Conservation (phyloP, 2,888 invertebrate genomes). For the Nineta flava region DNA sequence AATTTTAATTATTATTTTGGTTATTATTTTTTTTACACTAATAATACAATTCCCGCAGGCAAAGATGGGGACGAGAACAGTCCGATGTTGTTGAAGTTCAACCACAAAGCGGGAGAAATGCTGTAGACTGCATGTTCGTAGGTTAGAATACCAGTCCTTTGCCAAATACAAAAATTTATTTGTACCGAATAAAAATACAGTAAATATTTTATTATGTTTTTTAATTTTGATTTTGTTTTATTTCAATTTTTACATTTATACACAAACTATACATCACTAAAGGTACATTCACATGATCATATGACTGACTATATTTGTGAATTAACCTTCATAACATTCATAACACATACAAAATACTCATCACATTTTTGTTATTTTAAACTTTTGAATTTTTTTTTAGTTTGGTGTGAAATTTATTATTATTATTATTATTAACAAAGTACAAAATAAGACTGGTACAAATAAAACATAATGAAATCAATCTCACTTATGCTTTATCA, state of each 20-base stretch:
- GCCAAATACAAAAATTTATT: neutral
- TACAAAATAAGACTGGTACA: neutral
- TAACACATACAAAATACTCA: too few relatives aligned
- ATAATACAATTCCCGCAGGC: constrained; percentile 1
- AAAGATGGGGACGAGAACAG: constrained; percentile 4
- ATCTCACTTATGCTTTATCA: neutral
- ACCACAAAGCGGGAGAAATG: constrained; percentile 4
- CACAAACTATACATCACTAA: too few relatives aligned
- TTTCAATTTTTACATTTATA: neutral
- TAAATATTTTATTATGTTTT: neutral
- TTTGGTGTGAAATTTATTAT: too few relatives aligned
- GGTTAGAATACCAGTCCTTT: constrained; percentile 2
- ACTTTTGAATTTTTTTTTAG: too few relatives aligned
- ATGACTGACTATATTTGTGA: too few relatives aligned
- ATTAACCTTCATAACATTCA: too few relatives aligned
- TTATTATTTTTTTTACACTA: constrained; percentile 1
- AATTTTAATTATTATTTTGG: neutral
- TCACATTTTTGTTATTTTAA: too few relatives aligned
- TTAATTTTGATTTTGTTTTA: neutral
- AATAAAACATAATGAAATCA: neutral
- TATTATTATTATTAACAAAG: neutral
- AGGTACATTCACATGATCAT: too few relatives aligned
- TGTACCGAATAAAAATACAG: neutral
- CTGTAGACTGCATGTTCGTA: constrained; percentile 4
- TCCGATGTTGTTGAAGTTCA: constrained; percentile 4